A percentile compares a stretch with the other conserved stretches of the same genome.
These are phyloP conservation scores for Notarius lentiginosus DNA, from an alignment of 2,113 vertebrate genomes.

Conservation along the genomic window DNA sequence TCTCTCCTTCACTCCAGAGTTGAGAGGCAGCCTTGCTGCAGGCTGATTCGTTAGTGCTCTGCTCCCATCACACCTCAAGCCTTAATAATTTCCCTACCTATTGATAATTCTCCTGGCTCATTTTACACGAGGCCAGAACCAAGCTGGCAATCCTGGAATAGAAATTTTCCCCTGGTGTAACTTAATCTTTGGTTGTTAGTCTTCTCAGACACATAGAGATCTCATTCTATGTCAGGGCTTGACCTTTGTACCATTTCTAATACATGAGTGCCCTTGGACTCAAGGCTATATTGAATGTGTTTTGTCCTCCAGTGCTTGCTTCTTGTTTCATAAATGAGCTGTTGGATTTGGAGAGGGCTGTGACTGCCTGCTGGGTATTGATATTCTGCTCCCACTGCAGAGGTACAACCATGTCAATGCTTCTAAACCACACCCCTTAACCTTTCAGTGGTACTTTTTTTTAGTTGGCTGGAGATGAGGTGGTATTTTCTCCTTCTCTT, in stretches of 20 bases:
- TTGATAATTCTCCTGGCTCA: not conserved
- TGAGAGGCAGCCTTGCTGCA: not conserved
- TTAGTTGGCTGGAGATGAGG: not conserved
- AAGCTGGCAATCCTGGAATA: not conserved
- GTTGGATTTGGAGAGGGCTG: slow-evolving; percentile 8
- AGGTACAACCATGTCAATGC: slow-evolving; percentile 38
- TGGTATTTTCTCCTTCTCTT: slow-evolving; percentile 2
- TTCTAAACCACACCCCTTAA: slow-evolving; percentile 15
- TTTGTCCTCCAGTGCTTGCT: slow-evolving; percentile 21
- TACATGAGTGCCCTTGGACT: slow-evolving; percentile 12
- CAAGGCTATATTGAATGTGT: slow-evolving; percentile 31
- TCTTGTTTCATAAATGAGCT: slow-evolving; percentile 9
- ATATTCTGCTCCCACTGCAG: slow-evolving; percentile 36
- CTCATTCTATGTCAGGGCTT: slow-evolving; percentile 2
- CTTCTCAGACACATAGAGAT: not conserved
- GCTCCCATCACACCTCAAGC: not conserved
- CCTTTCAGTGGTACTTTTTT: slow-evolving; percentile 33
- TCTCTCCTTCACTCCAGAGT: not conserved
- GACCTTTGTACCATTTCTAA: slow-evolving; percentile 23
- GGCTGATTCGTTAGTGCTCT: too few relatives aligned
- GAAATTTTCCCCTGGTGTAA: not conserved
- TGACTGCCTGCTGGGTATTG: slow-evolving; percentile 27
- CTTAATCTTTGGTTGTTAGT: slow-evolving; percentile 19
- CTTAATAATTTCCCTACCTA: not conserved
- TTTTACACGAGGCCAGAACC: not conserved